Conservation (phyloP, 2,797 vertebrate genomes). For the Myotis vivesi region DNA sequence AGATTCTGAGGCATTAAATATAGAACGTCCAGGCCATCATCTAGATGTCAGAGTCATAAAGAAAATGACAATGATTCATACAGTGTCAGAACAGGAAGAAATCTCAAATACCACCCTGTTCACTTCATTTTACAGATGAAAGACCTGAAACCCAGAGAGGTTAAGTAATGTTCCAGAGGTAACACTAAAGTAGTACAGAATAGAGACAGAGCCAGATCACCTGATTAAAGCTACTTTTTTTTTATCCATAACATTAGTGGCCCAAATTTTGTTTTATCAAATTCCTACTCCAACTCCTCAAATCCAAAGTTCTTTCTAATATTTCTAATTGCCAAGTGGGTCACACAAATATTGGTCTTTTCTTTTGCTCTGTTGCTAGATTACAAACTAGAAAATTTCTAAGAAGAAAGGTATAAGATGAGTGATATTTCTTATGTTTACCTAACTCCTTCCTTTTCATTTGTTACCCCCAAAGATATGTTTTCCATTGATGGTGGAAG, state of each 20-base stretch:
- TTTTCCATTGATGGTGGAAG: background rate
- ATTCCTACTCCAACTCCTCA: constrained; percentile 26
- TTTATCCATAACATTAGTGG: constrained; percentile 17
- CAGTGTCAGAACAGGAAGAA: constrained; percentile 63
- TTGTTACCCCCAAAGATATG: background rate
- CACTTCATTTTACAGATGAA: constrained; percentile 66
- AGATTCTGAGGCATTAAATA: constrained; percentile 70
- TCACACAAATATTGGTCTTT: constrained; percentile 7
- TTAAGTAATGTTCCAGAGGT: constrained; percentile 46
- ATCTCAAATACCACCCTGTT: constrained; percentile 58
- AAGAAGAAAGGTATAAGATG: background rate
- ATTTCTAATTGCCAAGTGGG: background rate
- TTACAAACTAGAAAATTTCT: background rate
- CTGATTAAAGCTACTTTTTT: constrained; percentile 47
- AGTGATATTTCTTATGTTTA: background rate
- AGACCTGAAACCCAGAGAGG: constrained; percentile 31
- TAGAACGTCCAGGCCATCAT: constrained; percentile 70
- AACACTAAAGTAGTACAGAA: background rate
- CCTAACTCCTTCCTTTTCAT: background rate
- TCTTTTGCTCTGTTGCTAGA: constrained; percentile 31
- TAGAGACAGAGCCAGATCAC: constrained; percentile 16
- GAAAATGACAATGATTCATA: constrained; percentile 71
- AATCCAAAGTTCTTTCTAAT: constrained; percentile 31
- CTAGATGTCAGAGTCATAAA: constrained; percentile 70
- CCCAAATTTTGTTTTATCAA: constrained; percentile 49